These are phyloP conservation scores for Heliocidaris tuberculata DNA, from an alignment of 35 echinoderm and acorn worm genomes.

Conservation along the genomic window DNA sequence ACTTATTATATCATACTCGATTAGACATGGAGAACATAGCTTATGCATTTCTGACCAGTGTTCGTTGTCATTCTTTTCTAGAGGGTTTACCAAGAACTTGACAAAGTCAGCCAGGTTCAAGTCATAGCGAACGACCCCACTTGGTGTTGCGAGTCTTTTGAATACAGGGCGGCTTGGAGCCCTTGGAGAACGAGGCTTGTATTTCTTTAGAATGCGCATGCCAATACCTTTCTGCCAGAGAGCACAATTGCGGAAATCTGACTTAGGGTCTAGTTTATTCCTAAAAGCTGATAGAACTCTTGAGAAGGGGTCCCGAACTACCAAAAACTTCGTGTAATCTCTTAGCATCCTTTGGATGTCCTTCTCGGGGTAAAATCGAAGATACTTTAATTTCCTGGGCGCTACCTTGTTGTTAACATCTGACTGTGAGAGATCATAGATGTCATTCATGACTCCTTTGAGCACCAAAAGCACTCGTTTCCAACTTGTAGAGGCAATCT, in stretches of 20 bases:
- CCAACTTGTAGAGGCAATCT: constrained; percentile 93
- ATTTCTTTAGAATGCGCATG: constrained; percentile 51
- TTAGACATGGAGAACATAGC: constrained; percentile 74
- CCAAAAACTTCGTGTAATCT: constrained; percentile 89
- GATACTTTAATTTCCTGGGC: constrained; percentile 53
- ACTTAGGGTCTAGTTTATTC: constrained; percentile 84
- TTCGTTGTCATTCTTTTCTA: constrained; percentile 50
- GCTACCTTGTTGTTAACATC: constrained; percentile 58
- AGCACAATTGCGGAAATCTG: constrained; percentile 56
- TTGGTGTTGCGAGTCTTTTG: neutral
- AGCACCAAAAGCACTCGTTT: constrained; percentile 83
- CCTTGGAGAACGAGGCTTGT: neutral
- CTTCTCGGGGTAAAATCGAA: constrained; percentile 33
- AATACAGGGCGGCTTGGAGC: neutral
- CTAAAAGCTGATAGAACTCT: constrained; percentile 86
- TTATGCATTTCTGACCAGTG: constrained; percentile 60
- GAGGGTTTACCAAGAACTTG: constrained; percentile 40
- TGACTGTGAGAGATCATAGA: constrained; percentile 68
- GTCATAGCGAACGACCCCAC: constrained; percentile 21
- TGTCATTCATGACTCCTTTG: constrained; percentile 46
- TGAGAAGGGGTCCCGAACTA: constrained; percentile 84
- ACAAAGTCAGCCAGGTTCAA: constrained; percentile 69
- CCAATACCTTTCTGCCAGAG: constrained; percentile 69
- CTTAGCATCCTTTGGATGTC: constrained; percentile 57
- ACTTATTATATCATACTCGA: constrained; percentile 81